A percentile compares a stretch with the other conserved stretches of the same genome.
Conservation (phyloP, 2,888 invertebrate species). For the Drosophila demipolita region DNA sequence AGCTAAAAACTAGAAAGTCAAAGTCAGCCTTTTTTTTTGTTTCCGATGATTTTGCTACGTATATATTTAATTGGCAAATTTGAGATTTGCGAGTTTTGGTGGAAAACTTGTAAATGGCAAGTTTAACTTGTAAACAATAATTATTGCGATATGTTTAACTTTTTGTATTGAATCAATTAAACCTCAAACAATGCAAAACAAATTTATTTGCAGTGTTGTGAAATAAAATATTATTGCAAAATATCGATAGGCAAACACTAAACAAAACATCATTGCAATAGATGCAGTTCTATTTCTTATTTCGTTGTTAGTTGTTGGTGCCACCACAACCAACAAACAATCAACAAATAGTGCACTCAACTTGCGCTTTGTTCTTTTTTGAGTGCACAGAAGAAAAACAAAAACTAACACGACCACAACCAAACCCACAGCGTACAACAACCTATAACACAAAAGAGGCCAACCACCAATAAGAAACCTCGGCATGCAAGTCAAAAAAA, state of each 20-base stretch:
- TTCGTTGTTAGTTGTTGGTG: neutral
- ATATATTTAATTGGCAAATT: constrained; percentile 15
- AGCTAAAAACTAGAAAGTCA: constrained; percentile 45
- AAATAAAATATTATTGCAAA: neutral
- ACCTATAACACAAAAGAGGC: constrained; percentile 14
- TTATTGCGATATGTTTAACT: neutral
- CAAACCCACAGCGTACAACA: constrained; percentile 55
- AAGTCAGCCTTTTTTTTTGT: constrained; percentile 34
- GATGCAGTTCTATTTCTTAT: neutral
- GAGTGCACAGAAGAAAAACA: constrained; percentile 28
- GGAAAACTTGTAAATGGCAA: neutral
- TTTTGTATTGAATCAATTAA: neutral
- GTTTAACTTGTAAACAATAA: neutral
- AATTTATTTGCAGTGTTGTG: neutral
- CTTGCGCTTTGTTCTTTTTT: constrained; percentile 29
- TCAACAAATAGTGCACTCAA: constrained; percentile 19
- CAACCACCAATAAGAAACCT: constrained; percentile 63
- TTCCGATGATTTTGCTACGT: constrained; percentile 38
- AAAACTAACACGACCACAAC: constrained; percentile 34
- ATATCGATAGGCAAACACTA: neutral
- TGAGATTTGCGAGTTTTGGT: constrained; percentile 1
- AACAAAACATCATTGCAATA: neutral
- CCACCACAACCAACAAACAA: neutral
- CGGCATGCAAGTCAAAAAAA: constrained; percentile 62
- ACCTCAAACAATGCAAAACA: neutral